Percentiles rank a stretch among this genome's conserved stretches.
Evolutionary conservation across 2,888 invertebrate genomes (phyloP).

Genomic region (Philopedon plagiatum): DNA sequence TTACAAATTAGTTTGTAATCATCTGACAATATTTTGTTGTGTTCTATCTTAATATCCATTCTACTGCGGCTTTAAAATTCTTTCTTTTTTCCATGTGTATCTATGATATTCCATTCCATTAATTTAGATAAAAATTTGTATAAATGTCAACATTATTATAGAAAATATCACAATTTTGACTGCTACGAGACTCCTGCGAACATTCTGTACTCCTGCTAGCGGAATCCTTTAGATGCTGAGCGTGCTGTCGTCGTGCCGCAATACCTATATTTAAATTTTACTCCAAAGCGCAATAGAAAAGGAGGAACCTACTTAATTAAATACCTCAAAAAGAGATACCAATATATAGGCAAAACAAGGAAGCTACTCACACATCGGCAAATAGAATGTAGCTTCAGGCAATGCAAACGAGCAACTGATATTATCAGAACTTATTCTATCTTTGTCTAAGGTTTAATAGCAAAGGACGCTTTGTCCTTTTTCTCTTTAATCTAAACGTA

Average conservation of each 20-base stretch:
- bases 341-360: background rate
- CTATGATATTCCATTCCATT: too few species aligned
- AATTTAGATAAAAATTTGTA: too few species aligned
- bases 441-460: too few species aligned
- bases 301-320: background rate
- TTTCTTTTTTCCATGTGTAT: too few species aligned
- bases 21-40: too few species aligned
- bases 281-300: background rate
- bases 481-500: background rate
- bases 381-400: background rate
- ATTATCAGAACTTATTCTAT: too few species aligned
- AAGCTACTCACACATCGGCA: background rate
- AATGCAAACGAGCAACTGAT: too few species aligned
- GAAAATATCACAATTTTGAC: background rate
- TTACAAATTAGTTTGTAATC: too few species aligned
- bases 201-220: constrained; percentile 59
- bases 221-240: constrained; percentile 61
- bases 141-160: too few species aligned
- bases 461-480: background rate
- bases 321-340: background rate
- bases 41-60: too few species aligned
- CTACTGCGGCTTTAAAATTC: too few species aligned
- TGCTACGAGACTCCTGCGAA: background rate
- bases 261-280: background rate
- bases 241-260: constrained; percentile 57